Evolutionary conservation across 2,888 invertebrate species (phyloP).

Genomic region (Agapetus fuscipes): DNA sequence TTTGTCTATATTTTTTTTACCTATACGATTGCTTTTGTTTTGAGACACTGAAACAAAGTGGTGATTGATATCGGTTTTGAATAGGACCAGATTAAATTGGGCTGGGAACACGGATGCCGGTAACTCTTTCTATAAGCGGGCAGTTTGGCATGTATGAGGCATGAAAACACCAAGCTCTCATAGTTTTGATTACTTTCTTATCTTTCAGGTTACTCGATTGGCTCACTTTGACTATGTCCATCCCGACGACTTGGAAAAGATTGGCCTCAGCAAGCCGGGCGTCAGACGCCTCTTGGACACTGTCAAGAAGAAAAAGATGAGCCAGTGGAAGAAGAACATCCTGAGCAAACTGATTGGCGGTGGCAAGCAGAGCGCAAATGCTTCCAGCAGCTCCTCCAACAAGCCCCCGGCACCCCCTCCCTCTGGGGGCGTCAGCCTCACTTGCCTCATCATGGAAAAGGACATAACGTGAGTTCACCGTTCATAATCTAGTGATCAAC

Average conservation of each 20-base stretch:
- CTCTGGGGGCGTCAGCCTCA: slow-evolving; percentile 36
- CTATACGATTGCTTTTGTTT: too few relatives aligned
- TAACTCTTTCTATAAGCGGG: too few relatives aligned
- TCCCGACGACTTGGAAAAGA: slow-evolving; percentile 85
- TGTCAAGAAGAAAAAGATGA: slow-evolving; percentile 77
- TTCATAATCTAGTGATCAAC: slow-evolving; percentile 3
- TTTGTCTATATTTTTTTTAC: too few relatives aligned
- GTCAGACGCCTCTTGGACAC: slow-evolving; percentile 83
- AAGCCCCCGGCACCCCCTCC: slow-evolving; percentile 22
- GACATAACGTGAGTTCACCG: slow-evolving; percentile 52
- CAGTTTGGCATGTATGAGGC: too few relatives aligned
- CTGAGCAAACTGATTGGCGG: slow-evolving; percentile 68
- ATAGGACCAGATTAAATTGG: too few relatives aligned
- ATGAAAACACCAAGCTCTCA: too few relatives aligned
- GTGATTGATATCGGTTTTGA: too few relatives aligned
- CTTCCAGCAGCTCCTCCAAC: slow-evolving; percentile 31
- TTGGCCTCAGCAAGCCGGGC: slow-evolving; percentile 91
- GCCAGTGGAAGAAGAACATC: slow-evolving; percentile 73
- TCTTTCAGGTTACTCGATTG: slow-evolving; percentile 80
- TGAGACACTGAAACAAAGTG: too few relatives aligned
- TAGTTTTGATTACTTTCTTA: too few relatives aligned
- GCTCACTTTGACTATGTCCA: slow-evolving; percentile 98
- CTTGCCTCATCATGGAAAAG: slow-evolving; percentile 77
- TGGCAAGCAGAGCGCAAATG: slow-evolving; percentile 37
- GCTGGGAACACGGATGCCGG: too few relatives aligned